A percentile compares a stretch with the other conserved stretches of the same genome.
phyloP scores from a whole-genome alignment of 2,113 vertebrate genomes.

The Orientallactaga bullata region DNA sequence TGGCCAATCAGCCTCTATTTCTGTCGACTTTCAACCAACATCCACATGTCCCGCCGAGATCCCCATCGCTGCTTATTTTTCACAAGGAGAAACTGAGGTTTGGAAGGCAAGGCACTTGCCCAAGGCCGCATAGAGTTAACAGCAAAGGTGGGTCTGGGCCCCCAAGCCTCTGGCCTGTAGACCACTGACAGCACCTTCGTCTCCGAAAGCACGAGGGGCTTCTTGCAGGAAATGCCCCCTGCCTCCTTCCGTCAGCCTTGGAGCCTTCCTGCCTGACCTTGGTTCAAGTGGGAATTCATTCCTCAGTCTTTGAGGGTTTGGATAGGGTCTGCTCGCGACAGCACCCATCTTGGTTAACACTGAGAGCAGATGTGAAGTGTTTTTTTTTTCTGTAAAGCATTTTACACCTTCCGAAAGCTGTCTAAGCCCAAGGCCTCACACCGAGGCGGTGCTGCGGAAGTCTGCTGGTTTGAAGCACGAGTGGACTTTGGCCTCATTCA shows the following conservation, averaged over 20 bases:
- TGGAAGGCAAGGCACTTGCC: neutral
- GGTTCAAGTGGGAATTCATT: neutral
- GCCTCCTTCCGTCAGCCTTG: too few species aligned
- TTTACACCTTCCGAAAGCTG: neutral
- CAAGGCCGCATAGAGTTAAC: neutral
- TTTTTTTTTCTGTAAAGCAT: neutral
- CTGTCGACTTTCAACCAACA: neutral
- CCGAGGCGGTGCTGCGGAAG: neutral
- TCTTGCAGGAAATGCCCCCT: neutral
- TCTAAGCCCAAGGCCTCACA: neutral
- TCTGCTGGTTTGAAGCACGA: neutral
- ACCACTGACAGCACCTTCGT: neutral
- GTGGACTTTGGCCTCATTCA: slow-evolving; percentile 5
- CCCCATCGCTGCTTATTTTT: neutral
- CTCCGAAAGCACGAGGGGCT: too few species aligned
- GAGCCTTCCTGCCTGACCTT: too few species aligned
- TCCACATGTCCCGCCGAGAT: neutral
- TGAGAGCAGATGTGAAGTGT: neutral
- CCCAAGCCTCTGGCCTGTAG: neutral
- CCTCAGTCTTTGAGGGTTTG: neutral
- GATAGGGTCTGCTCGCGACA: neutral
- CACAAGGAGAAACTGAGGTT: slow-evolving; percentile 31
- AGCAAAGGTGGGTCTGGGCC: neutral
- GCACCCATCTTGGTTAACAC: neutral
- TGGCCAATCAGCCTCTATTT: neutral